These are phyloP conservation scores for Agrochola macilenta DNA, from an alignment of 2,888 invertebrate species.

Conservation along the genomic window DNA sequence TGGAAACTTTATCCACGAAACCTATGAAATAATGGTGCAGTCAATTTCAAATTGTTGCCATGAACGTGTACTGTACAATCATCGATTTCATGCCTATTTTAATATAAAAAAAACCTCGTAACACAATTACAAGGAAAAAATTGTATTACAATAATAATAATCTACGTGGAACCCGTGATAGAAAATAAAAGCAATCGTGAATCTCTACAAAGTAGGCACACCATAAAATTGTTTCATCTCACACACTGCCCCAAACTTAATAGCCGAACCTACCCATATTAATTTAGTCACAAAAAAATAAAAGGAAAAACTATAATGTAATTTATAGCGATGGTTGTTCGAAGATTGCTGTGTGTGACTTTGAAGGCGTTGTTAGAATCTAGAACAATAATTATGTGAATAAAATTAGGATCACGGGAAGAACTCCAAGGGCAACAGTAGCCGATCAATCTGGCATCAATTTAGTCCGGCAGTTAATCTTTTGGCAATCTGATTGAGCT, in stretches of 20 bases:
- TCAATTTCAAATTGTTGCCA: neutral
- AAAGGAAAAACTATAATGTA: neutral
- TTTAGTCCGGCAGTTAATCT: too few species aligned
- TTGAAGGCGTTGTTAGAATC: neutral
- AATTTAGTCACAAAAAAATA: slow-evolving; percentile 76
- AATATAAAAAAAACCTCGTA: neutral
- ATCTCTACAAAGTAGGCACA: neutral
- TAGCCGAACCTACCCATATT: slow-evolving; percentile 74
- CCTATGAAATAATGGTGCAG: neutral
- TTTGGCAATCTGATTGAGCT: neutral
- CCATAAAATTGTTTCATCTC: slow-evolving; percentile 47
- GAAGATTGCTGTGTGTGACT: slow-evolving; percentile 8
- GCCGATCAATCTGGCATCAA: neutral
- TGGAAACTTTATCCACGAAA: neutral
- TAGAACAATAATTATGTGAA: neutral
- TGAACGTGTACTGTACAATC: neutral
- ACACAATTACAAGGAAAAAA: neutral
- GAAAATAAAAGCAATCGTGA: slow-evolving; percentile 33
- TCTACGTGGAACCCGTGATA: neutral
- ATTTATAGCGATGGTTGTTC: slow-evolving; percentile 8
- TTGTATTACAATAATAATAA: slow-evolving; percentile 20
- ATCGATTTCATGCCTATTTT: neutral
- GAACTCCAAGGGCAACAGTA: neutral
- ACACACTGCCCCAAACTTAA: slow-evolving; percentile 64
- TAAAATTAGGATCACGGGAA: neutral